phyloP scores from a whole-genome alignment of 2,797 vertebrate genomes.

The Hemibagrus guttatus region DNA sequence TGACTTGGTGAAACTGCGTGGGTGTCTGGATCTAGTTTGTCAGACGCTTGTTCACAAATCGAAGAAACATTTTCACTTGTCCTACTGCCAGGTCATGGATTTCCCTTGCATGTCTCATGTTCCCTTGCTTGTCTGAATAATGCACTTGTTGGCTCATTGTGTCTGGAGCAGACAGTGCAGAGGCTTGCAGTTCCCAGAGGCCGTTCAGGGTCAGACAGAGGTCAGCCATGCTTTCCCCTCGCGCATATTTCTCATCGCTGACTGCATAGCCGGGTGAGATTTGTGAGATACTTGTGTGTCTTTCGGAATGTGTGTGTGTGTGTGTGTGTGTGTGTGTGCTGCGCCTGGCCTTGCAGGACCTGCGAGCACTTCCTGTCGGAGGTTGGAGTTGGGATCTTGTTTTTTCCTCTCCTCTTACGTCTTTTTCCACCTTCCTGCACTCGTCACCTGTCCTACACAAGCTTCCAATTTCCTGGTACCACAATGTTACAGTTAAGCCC shows the following conservation, averaged over 20 bases:
- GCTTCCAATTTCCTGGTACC: conserved; percentile 8
- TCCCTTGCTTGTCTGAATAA: conserved; percentile 23
- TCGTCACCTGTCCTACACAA: not conserved
- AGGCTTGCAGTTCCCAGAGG: conserved; percentile 38
- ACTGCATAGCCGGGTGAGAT: conserved; percentile 44
- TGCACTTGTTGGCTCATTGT: conserved; percentile 33
- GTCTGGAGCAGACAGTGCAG: conserved; percentile 31
- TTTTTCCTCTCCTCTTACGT: conserved; percentile 28
- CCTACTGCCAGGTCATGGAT: conserved; percentile 38
- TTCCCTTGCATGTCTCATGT: conserved; percentile 34
- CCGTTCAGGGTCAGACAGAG: conserved; percentile 31
- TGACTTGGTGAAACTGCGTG: not conserved
- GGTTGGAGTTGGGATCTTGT: conserved; percentile 13
- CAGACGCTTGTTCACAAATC: conserved; percentile 18
- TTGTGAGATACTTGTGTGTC: conserved; percentile 39
- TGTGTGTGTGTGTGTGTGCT: not conserved
- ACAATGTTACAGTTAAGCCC: not conserved
- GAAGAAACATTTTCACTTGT: not conserved
- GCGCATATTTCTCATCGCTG: conserved; percentile 49
- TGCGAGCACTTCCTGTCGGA: conserved; percentile 6
- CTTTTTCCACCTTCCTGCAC: conserved; percentile 17
- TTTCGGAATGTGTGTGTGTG: not conserved
- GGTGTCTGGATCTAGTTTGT: conserved; percentile 6
- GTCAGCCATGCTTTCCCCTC: conserved; percentile 42
- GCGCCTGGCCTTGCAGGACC: conserved; percentile 26